Base-by-base conservation (phyloP, 1,140 invertebrate genomes). In the silkworm (Bombyx mori) region DNA sequence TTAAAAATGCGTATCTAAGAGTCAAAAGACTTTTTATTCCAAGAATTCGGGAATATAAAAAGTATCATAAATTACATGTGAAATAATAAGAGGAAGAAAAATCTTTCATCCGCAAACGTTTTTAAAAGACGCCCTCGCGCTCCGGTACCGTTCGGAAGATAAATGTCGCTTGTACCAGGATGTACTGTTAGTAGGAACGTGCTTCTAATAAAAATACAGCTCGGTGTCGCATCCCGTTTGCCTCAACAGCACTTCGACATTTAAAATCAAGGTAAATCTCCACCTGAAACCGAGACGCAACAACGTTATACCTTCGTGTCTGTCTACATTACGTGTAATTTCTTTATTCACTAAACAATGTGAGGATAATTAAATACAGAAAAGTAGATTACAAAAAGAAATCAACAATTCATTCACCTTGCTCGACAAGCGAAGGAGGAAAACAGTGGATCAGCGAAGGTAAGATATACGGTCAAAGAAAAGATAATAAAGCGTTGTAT, bases 401-500 rank as follows among this genome's bases (percentile, higher is more conserved):
- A 62, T 60, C 60, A 68, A 71, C 62, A 69, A 69, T 67, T 63
- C 66, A 68, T 63, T 65, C 62, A 72, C 64, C 67, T 67, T 68
- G 52, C 60, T 59, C 52, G 62, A 44, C 54, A 59, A 53, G 60
- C 62, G 57, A 58, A 58, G 63, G 44, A 62, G 63, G 67, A 62
- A 64, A 71, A 70, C 63, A 68, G 59, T 66, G 67, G 64, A 60
- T 66, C 58, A 58, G 71, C 54, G 64, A 79, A 79, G 71, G 77
- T 79, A 75, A 80, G 76, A 80, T 73, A 76, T 69, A 79, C 78
- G 78, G 79, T 82, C 80, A 83, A 79, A 82, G 68, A 71, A 66
- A 75, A 77, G 71, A 79, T 83, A 83, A 82, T 83, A 79, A 83
- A 83, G 68, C 80, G 75, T 79, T 77, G 78, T 86, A 81, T 83